Evolutionary conservation across 2,113 vertebrate genomes (phyloP), one percentile per base, ranked within the genome.

Genomic region (Ursus arctos): DNA sequence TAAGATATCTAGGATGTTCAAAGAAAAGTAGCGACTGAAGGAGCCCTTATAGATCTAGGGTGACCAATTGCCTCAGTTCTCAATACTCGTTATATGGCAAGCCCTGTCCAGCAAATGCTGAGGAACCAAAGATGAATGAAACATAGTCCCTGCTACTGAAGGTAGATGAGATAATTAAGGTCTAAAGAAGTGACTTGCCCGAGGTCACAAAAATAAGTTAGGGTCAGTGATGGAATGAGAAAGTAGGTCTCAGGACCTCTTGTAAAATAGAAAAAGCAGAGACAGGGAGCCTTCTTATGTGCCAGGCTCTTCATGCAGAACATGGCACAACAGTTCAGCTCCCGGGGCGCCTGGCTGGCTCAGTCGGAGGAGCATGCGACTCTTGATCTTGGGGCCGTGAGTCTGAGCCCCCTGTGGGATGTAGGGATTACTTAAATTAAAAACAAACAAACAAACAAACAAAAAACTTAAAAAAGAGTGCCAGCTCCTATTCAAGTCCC

Each of bases 161-260:
- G 18, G 53, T 28, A 86, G 51, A 77, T 77, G 43, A 83, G 57
- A 69, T 92, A 89, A 65, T 94, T 92, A 92, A 91, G 84, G 14
- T 87, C 49, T 67, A 88, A 94, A 91, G 36, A 96, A 92, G 47
- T 36, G n/a, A 76, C 79, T 55, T 97, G 43, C 10, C 67, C 69
- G 87, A 80, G 43, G 76, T 90, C 28, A 85, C 51, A 95, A 97
- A 77, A 96, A 12, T 79, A 90, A 91, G 12, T 51, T 51, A 90
- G 40, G 4, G 13, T 72, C 92, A 89, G 53, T 33, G n/a, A 91
- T 31, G 10, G 61, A 83, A 67, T 61, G 53, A 88, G 71, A 77
- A 79, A 36, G 40, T 15, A 94, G 87, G n/a, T 83, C 57, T 76
- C 71, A 21, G 67, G 67, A 71, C 28, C 19, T 36, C 26, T 43